phyloP scores from a whole-genome alignment of 1,140 invertebrate species.

The Centruroides sculpturatus region DNA sequence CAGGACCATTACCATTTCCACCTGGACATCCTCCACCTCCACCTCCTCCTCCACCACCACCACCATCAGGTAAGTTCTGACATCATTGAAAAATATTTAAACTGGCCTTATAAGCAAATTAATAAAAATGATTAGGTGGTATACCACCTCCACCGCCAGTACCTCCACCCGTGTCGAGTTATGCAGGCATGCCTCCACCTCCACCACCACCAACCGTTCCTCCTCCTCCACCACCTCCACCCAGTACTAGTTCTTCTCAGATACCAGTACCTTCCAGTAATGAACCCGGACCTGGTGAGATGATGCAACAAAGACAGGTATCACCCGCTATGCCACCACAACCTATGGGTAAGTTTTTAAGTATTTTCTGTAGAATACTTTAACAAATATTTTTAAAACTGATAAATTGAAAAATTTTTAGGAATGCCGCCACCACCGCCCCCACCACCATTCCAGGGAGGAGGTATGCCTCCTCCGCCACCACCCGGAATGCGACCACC shows the following conservation, averaged over 20 bases:
- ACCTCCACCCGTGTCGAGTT: neutral
- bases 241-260: neutral
- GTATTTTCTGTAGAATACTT: too few relatives aligned
- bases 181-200: constrained; percentile 20
- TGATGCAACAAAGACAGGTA: constrained; percentile 11
- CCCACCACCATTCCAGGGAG: constrained; percentile 19
- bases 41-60: constrained; percentile 19
- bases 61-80: constrained; percentile 5
- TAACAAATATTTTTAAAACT: too few relatives aligned
- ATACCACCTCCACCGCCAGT: constrained; percentile 17
- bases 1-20: constrained; percentile 12
- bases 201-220: constrained; percentile 5
- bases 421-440: constrained; percentile 12
- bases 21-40: constrained; percentile 15
- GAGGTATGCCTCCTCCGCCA: constrained; percentile 22
- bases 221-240: constrained; percentile 11
- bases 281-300: constrained; percentile 3
- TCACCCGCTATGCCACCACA: constrained; percentile 16
- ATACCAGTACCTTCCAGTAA: constrained; percentile 4
- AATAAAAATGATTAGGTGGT: neutral
- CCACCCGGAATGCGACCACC: constrained; percentile 12
- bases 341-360: constrained; percentile 7
- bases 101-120: neutral
- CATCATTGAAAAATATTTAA: neutral
- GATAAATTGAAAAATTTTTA: too few relatives aligned